phyloP scores from a whole-genome alignment of 2,113 vertebrate genomes.

The Otolemur garnettii region DNA sequence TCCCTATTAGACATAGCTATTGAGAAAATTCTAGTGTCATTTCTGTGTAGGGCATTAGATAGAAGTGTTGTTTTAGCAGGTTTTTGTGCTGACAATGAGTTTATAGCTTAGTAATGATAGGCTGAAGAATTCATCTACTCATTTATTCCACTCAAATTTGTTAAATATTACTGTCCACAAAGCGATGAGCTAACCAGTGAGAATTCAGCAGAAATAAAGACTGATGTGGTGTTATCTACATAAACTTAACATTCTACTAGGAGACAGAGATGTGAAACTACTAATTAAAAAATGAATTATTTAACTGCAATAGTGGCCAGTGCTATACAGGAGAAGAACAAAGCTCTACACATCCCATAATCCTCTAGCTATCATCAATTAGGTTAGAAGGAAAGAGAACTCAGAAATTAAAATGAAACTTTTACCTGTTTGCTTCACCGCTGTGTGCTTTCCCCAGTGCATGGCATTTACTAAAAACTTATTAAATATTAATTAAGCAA shows the following conservation, averaged over 20 bases:
- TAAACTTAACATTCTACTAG: slow-evolving; percentile 24
- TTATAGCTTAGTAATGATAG: background rate
- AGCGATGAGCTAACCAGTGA: background rate
- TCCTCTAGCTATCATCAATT: background rate
- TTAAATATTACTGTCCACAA: background rate
- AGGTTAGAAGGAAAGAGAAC: background rate
- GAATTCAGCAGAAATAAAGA: slow-evolving; percentile 5
- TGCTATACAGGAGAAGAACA: background rate
- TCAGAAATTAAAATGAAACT: background rate
- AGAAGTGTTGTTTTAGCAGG: background rate
- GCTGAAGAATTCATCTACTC: background rate
- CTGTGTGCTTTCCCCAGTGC: background rate
- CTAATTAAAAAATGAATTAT: slow-evolving; percentile 49
- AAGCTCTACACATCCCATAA: background rate
- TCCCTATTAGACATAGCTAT: background rate
- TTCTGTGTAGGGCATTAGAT: background rate
- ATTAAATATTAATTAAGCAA: slow-evolving; percentile 74
- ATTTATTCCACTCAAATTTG: background rate
- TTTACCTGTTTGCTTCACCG: background rate
- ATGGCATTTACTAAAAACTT: slow-evolving; percentile 49
- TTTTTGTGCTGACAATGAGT: background rate
- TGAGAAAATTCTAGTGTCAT: background rate
- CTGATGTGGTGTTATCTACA: background rate
- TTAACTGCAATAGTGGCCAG: slow-evolving; percentile 3
- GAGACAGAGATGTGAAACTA: slow-evolving; percentile 27